A percentile compares a stretch with the other conserved stretches of the same genome.
These are phyloP conservation scores for Potorous gilbertii DNA, from an alignment of 2,797 vertebrate genomes.

Conservation along the genomic window DNA sequence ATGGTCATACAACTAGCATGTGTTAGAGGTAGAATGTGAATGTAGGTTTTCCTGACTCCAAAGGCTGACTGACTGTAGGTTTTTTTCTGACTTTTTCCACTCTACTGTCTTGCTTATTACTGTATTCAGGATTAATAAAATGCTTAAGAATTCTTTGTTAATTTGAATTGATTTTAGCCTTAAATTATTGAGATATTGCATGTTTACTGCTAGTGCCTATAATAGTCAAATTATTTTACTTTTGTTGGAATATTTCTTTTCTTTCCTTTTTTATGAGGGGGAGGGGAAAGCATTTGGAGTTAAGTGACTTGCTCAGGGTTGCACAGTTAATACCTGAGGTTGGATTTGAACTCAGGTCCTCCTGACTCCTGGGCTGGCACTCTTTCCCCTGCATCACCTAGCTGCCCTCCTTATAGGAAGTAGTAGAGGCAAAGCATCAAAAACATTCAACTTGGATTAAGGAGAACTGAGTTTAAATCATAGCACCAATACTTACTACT, in stretches of 20 bases:
- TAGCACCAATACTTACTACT: neutral
- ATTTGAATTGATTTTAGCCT: neutral
- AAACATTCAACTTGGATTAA: neutral
- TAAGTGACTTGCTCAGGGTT: neutral
- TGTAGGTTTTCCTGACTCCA: neutral
- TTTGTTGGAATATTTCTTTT: neutral
- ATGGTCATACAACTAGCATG: neutral
- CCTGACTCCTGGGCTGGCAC: neutral
- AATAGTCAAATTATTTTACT: neutral
- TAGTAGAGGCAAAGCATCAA: neutral
- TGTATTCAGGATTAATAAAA: too few relatives aligned
- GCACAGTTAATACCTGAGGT: neutral
- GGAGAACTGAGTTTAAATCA: neutral
- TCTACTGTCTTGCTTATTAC: neutral
- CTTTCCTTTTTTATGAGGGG: neutral
- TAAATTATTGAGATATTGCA: neutral
- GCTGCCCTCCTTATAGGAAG: neutral
- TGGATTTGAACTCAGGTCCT: neutral
- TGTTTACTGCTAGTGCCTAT: neutral
- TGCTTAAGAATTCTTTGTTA: too few relatives aligned
- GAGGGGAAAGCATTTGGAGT: neutral
- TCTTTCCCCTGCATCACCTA: neutral
- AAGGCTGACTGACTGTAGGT: neutral
- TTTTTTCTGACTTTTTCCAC: neutral
- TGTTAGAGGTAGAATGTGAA: neutral